Base-by-base conservation (phyloP, 2,113 vertebrate genomes). In the Antidorcas marsupialis region DNA sequence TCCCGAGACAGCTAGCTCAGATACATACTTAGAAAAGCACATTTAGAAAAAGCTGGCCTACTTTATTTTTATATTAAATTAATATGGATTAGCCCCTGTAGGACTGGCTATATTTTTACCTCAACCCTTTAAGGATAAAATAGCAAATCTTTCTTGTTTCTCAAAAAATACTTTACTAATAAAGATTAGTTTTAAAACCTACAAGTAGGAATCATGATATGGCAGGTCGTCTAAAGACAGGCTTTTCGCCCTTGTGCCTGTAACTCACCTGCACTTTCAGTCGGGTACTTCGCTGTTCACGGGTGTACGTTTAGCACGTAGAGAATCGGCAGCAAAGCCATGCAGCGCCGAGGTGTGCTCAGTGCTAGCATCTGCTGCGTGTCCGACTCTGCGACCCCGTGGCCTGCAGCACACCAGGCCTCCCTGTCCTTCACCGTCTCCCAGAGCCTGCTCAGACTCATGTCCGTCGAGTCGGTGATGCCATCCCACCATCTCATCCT, bases 81-180 rank as follows among this genome's bases (percentile, higher is more conserved):
- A 64, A 83, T 33, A 23, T 28, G 53, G 17, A n/a, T 88, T 17
- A 82, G 43, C 43, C 43, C 43, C 25, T 47, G 21, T 36, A 36
- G 7, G 30, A 25, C 33, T n/a, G 53, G 25, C 43, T 93, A 45
- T 10, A 39, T 19, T 95, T 94, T 53, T 55, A 39, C 23, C 23
- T 91, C 71, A 89, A 33, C 13, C 33, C 59, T 74, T 89, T 67
- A 76, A 90, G 36, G 57, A 50, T 83, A 83, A 36, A 53, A 83
- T 12, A 60, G 47, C 13, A n/a, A 39, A 15, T 52, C 47, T 87
- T 90, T 88, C 43, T 95, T 94, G 45, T 17, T 92, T 91, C 33
- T 43, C 83, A 90, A 94, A 94, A 36, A 28, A 13, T 78, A 6
- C 82, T 87, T 78, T 57, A 95, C 50, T 96, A 74, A 81, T 76